phyloP scores from a whole-genome alignment of 37 sponge, comb jelly and placozoan genomes.

The Corticium candelabrum region DNA sequence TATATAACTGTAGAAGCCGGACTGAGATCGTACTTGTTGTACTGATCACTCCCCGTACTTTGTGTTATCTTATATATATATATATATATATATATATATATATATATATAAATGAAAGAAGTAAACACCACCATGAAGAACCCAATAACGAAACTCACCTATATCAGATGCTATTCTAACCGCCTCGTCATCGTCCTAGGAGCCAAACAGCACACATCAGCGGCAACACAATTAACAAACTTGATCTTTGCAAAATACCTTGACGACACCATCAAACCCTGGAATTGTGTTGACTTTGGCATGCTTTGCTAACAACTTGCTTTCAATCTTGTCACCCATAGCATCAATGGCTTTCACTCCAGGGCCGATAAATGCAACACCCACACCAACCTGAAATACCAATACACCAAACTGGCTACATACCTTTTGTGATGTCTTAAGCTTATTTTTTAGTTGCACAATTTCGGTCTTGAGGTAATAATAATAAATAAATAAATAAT shows the following conservation, averaged over 20 bases:
- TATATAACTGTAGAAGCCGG: no score
- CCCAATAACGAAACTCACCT: not conserved
- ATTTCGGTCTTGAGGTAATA: no score
- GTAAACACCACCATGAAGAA: not conserved
- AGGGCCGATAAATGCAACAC: slow-evolving; percentile 91
- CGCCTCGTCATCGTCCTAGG: no score
- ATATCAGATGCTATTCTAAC: no score
- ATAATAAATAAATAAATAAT: no score
- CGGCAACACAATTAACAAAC: not conserved
- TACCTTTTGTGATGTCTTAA: no score
- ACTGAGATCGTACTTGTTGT: no score
- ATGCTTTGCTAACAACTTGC: slow-evolving; percentile 71
- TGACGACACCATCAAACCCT: slow-evolving; percentile 89
- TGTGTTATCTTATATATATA: no score
- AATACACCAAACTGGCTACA: no score
- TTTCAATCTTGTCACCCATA: slow-evolving; percentile 97
- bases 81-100: not conserved
- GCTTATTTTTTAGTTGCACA: no score
- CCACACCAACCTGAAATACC: slow-evolving; percentile 25
- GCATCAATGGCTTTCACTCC: slow-evolving; percentile 67
- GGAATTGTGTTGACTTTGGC: slow-evolving; percentile 89
- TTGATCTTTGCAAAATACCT: slow-evolving; percentile 21
- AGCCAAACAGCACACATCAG: no score
- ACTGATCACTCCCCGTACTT: no score
- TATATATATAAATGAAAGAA: not conserved